Base-by-base conservation (phyloP, 2,113 vertebrate species). In the Dasyprocta punctata region DNA sequence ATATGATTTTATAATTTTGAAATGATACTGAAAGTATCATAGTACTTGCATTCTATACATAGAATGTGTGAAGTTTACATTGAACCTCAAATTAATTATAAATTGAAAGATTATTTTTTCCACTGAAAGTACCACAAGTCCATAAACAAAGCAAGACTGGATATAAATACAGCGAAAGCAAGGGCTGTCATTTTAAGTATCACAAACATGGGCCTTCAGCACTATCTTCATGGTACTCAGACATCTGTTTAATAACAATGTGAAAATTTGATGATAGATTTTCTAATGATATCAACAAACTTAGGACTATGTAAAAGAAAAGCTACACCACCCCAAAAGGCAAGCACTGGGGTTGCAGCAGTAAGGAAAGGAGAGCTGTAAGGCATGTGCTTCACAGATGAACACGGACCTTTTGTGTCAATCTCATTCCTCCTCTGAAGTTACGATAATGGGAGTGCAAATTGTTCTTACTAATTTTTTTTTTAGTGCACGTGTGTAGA, bases 171-270 rank as follows among this genome's bases (percentile, higher is more conserved):
- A 44, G 73, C 92, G 47, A 73, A 97, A 92, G 73, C 85, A 33
- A 24, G 28, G 30, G n/a, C 80, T 97, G 81, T 28, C 95, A 92
- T 73, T 44, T 7, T 78, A 49, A 96, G 38, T 58, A 96, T 89
- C 41, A n/a, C 14, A 86, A 47, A 86, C n/a, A 75, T 28, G 3
- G 38, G 10, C 71, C 17, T 56, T 80, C 10, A 73, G 44, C 30
- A 89, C 26, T 85, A 58, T 92, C 24, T 89, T 94, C 60, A 60
- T 33, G 26, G 26, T 96, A 92, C 97, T 98, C 98, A 92, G 95
- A 97, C 93, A 98, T 97, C 86, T 97, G 97, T 89, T 98, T 94
- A 97, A 96, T 90, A 97, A 96, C 77, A 97, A 95, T 92, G 81
- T 94, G 85, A 96, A 97, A 97, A 93, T 87, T 67, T 78, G 52